Evolutionary conservation across 2,888 invertebrate species (phyloP), one percentile per base, ranked within the genome.

Genomic region (Ornithoptera alexandrae): DNA sequence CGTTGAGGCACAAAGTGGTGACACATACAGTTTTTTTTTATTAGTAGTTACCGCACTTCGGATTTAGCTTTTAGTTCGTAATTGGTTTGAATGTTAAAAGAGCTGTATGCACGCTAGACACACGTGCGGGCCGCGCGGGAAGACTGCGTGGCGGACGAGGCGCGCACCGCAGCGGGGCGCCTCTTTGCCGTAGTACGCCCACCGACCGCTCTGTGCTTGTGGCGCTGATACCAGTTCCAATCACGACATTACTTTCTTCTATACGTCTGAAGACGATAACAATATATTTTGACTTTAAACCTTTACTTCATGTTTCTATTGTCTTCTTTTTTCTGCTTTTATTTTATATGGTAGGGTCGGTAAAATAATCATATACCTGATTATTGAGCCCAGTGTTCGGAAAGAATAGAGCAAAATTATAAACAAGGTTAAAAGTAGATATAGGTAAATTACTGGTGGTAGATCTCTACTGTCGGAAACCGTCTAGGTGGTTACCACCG

Each of bases 51-150:
- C 58, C 66, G 65, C 65, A 69, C 67, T 69, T 70, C 24, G 64
- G 60, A 65, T 80, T 78, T 82, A 85, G 84, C 81, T 80, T 84
- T 84, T 79, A 80, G 74, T 77, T 79, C 74, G 77, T 78, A 81
- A 79, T 81, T 81, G 79, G 77, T 82, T 70, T 70, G 61, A 67
- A 67, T 61, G 67, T 56, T 67, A 30, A 56, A 61, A 59, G 70
- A 67, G 67, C 63, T 22, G 22, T 58, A 81, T 80, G 84, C 84
- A 89, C 89, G 86, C 87, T 85, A 85, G 88, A 85, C 84, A 85
- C 92, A 92, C 91, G 92, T 91, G 91, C 87, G 89, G 83, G 74
- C 82, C 88, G 90, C 92, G 92, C 92, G 92, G 90, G 90, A 92
- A 92, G 92, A 92, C 92, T 92, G 92, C 92, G 92, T 92, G 92